Evolutionary conservation across 1,140 invertebrate species (phyloP), one percentile per base, ranked within the genome.

Genomic region (Euura saliciscinereae): DNA sequence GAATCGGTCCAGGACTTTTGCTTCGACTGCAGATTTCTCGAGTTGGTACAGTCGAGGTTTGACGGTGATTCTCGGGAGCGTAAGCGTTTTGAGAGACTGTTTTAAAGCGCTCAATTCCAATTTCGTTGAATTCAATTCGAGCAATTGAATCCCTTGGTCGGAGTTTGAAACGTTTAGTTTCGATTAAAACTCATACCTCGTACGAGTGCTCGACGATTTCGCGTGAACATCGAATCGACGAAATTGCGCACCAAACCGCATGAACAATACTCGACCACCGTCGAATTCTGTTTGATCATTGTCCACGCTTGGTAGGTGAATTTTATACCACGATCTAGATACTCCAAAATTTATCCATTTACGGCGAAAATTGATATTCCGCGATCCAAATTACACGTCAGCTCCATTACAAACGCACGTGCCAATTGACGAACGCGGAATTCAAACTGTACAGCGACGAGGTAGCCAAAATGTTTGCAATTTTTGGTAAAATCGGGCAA

Each of bases 141-240:
- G 51, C 51, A n/a, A 59, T 59, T 59, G 8, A 59, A 59, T n/a
- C 51, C 13, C 51, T 6, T 3, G 28, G 28, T 1, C 6, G 13
- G 8, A 59, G 51, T 59, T 59, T 59, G 51, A 59, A 59, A 59
- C 51, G 5, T 59, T 59, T n/a, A 59, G 51, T n/a, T 59, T 59
- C 13, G 51, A 6, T 59, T 59, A 11, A 8, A 11, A 59, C 6
- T 59, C 5, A 59, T 59, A 59, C 51, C 51, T 59, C 6, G 51
- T 6, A 59, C 51, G 13, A 59, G 51, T 59, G 51, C 51, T 5
- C 8, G 10, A 11, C 51, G 8, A 59, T 11, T 59, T 59, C 51
- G 51, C 13, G 28, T 28, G 51, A 59, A n/a, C 10, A 59, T 59
- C 51, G 51, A 59, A 59, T 59, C 51, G 6, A 59, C 51, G 51